These are phyloP conservation scores for Phrynosoma blainvillii DNA, from an alignment of 2,113 vertebrate genomes.

Conservation along the genomic window DNA sequence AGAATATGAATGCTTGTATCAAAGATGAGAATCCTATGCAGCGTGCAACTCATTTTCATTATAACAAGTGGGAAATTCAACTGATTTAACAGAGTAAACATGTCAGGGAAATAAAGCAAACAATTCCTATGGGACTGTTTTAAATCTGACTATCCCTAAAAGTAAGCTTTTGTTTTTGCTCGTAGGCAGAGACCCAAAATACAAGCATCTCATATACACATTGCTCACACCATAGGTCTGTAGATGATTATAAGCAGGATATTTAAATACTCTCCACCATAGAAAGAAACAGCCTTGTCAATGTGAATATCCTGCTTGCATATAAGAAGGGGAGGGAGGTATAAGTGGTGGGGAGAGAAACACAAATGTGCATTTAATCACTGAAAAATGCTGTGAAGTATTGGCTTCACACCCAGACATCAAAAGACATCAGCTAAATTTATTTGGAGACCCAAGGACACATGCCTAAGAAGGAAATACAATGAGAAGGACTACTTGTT, in stretches of 20 bases:
- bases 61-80: slow-evolving; percentile 41
- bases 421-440: slow-evolving; percentile 11
- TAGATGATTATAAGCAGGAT: slow-evolving; percentile 34
- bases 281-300: slow-evolving; percentile 64
- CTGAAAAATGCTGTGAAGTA: not conserved
- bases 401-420: slow-evolving; percentile 10
- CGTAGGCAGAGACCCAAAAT: not conserved
- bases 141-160: slow-evolving; percentile 17
- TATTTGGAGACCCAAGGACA: slow-evolving; percentile 10
- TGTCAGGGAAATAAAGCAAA: slow-evolving; percentile 39
- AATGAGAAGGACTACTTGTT: not conserved
- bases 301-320: slow-evolving; percentile 58
- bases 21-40: slow-evolving; percentile 47
- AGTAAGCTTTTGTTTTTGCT: slow-evolving; percentile 14
- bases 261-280: slow-evolving; percentile 57
- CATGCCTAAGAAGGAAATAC: not conserved
- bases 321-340: slow-evolving; percentile 16
- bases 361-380: slow-evolving; percentile 41
- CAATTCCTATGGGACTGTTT: slow-evolving; percentile 22
- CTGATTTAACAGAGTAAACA: slow-evolving; percentile 36
- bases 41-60: slow-evolving; percentile 38
- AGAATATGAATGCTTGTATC: slow-evolving; percentile 61
- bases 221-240: slow-evolving; percentile 41
- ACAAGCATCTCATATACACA: slow-evolving; percentile 33
- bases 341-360: slow-evolving; percentile 38